Evolutionary conservation across 2,113 vertebrate species (phyloP).

Genomic region (Ammospiza caudacuta): DNA sequence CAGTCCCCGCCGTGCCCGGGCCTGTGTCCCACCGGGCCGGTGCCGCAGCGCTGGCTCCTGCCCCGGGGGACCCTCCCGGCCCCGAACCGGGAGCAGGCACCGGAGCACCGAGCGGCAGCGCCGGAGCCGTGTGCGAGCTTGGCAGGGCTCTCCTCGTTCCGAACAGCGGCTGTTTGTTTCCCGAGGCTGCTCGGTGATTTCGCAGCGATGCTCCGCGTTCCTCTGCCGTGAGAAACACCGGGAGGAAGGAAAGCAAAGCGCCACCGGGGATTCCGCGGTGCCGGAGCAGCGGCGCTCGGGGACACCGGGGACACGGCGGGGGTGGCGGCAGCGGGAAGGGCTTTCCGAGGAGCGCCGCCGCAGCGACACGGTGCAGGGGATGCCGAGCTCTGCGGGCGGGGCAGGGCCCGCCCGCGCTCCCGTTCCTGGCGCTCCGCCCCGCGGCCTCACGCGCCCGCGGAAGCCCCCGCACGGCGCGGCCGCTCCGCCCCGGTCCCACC

Average conservation of each 20-base stretch:
- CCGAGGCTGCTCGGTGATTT: rapidly evolving
- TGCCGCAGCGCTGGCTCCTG: background rate
- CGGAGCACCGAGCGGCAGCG: background rate
- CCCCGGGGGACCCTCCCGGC: no score
- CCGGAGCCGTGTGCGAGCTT: rapidly evolving
- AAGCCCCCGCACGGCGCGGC: background rate
- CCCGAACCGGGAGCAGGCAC: background rate
- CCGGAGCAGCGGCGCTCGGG: background rate
- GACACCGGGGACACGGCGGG: background rate
- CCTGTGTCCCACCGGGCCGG: background rate
- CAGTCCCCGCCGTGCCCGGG: background rate
- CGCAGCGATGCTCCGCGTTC: rapidly evolving
- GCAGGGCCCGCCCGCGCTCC: background rate
- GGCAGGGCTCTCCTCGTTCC: rapidly evolving
- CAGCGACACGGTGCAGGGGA: background rate
- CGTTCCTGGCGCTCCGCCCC: background rate
- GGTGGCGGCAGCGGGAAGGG: background rate
- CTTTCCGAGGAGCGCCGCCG: background rate
- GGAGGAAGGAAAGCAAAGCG: no score
- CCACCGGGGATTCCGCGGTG: background rate
- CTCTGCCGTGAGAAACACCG: rapidly evolving
- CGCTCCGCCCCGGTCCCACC: background rate
- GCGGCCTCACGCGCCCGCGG: background rate
- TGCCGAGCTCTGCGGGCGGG: background rate
- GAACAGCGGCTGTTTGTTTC: rapidly evolving